Evolutionary conservation across 53 echinoderm and acorn worm species (phyloP), one percentile per base, ranked within the genome.

Genomic region (Zoroaster sp.): DNA sequence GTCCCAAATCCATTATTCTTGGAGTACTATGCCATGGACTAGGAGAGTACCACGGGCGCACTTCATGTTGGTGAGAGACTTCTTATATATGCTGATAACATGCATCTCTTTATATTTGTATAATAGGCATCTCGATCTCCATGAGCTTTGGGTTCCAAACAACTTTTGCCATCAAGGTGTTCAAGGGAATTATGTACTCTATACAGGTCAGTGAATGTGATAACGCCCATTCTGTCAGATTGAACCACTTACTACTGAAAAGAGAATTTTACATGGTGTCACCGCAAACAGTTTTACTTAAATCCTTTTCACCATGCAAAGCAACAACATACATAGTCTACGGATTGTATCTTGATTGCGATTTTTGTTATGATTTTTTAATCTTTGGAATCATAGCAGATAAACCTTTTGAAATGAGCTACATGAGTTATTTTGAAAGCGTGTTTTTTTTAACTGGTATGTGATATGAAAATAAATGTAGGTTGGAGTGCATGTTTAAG

Each of bases 111-210:
- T 69, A 14, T 74, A 4, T n/a, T 73, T 82, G 45, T 74, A 54
- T 74, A 1, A 39, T 88, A 97, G 97, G 49, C 97, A 97, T 89
- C 74, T 97, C 9, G 97, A 97, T 35, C 89, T 95, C 3, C 97
- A 97, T 94, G 95, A 92, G 66, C 85, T 97, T 11, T 98, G 98
- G 95, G 95, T 98, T 4, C 95, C 98, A 1, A 95, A 90, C 87
- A 78, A 92, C 65, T 98, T n/a, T 98, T 94, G 98, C 98, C 46
- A 90, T 95, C 32, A 95, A 95, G 74, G 95, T 94, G 21, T 98
- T 98, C 91, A 98, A 98, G 70, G 94, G 95, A 40, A 94, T 98
- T 44, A 95, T 98, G 95, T 98, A 98, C 77, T 98, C 98, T 32
- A 98, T 98, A 74, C 98, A 96, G 96, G 96, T 96, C 81, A 42